Conservation (phyloP, 2,797 vertebrate species). For the Fratercula arctica region DNA sequence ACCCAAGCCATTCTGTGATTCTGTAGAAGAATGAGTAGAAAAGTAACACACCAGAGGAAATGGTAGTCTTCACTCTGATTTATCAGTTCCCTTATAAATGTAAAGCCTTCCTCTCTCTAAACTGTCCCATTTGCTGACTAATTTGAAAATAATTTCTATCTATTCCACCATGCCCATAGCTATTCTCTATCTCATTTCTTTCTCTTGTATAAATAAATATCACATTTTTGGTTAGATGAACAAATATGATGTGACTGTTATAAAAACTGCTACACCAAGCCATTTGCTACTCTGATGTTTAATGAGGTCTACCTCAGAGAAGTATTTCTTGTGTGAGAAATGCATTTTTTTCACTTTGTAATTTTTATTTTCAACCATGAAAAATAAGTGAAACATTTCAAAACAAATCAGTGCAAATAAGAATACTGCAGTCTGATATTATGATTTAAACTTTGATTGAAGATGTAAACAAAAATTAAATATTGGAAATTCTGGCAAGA, state of each 20-base stretch:
- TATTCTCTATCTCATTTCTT: not conserved
- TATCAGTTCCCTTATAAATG: not conserved
- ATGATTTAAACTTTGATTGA: not conserved
- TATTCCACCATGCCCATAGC: not conserved
- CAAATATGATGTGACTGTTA: not conserved
- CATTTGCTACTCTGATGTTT: not conserved
- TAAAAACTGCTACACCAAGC: not conserved
- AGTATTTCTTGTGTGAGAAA: not conserved
- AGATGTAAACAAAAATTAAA: not conserved
- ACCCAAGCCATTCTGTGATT: not conserved
- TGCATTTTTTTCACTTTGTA: accelerated
- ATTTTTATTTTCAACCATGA: not conserved
- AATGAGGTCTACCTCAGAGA: not conserved
- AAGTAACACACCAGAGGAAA: not conserved
- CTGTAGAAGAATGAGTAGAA: not conserved
- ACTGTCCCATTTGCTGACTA: not conserved
- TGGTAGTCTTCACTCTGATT: not conserved
- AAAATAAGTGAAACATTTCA: not conserved
- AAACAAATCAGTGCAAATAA: not conserved
- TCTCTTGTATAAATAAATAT: not conserved
- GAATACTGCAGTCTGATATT: not conserved
- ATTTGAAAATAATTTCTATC: not conserved
- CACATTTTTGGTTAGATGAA: not conserved
- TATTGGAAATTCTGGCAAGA: not conserved
- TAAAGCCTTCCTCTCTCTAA: not conserved